Conservation (phyloP, 1,140 invertebrate genomes). For the Trachymyrmex septentrionalis region DNA sequence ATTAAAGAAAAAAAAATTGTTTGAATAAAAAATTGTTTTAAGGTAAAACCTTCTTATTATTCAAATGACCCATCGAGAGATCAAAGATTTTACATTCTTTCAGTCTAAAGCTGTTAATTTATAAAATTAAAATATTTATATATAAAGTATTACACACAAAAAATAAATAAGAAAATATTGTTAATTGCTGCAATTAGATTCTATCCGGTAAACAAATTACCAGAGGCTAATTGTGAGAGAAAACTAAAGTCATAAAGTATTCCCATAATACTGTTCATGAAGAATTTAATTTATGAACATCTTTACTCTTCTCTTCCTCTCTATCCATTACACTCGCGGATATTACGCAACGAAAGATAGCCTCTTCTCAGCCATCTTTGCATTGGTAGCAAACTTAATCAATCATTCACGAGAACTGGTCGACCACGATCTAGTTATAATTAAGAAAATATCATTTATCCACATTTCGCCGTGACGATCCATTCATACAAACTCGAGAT, state of each 20-base stretch:
- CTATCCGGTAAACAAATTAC: too few relatives aligned
- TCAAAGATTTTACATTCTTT: neutral
- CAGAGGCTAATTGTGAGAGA: slow-evolving; percentile 2
- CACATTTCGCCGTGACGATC: slow-evolving; percentile 7
- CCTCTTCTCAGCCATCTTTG: neutral
- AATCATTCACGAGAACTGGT: slow-evolving; percentile 6
- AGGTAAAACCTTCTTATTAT: neutral
- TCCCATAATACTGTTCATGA: neutral
- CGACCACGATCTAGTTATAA: slow-evolving; percentile 27
- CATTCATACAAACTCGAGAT: slow-evolving; percentile 30
- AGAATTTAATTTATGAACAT: slow-evolving; percentile 22
- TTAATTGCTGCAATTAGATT: neutral
- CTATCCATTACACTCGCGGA: slow-evolving; percentile 1
- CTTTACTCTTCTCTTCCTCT: slow-evolving; percentile 18
- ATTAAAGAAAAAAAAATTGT: neutral
- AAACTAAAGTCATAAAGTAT: slow-evolving; percentile 13
- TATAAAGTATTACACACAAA: neutral
- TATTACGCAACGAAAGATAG: slow-evolving; percentile 25
- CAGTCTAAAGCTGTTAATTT: neutral
- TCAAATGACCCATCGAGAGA: neutral
- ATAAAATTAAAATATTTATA: neutral
- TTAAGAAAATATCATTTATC: slow-evolving; percentile 21
- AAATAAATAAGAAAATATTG: neutral
- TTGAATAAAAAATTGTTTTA: neutral
- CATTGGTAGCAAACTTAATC: slow-evolving; percentile 39